Base-by-base conservation (phyloP, 2,113 vertebrate species). In the Caranx ignobilis region DNA sequence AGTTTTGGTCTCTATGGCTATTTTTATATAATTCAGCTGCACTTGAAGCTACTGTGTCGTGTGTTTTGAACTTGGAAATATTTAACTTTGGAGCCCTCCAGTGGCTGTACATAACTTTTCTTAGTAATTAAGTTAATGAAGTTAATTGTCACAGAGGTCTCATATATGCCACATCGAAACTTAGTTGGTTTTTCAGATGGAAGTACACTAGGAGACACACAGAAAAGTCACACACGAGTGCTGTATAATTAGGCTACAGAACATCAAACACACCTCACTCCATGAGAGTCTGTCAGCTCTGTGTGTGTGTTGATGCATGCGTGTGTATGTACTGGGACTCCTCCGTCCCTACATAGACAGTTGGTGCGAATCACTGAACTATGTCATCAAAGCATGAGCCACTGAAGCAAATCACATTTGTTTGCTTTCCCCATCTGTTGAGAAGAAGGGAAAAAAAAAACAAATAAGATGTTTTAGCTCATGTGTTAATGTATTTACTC, bases 341-440 rank as follows among this genome's bases (percentile, higher is more conserved):
- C 43, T 5, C 32, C 19, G 32, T 76, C 59, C 54, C 52, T 71
- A 56, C 56, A 68, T 48, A 82, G 75, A 81, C 79, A 79, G 68
- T 79, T 75, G 81, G 75, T 78, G 62, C 48, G 62, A 62, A 79
- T 64, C 72, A 47, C 7, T 77, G 68, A 71, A 81, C 79, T 85
- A 75, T 68, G 84, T 83, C 69, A 86, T 62, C 81, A 68, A 21
- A 81, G 79, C 72, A 85, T 86, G 86, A 92, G 80, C 90, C 89
- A 91, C 79, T 79, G 71, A 76, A 83, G 80, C 32, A 61, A 79
- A 71, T 90, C 71, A 67, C 77, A 85, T 89, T 90, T 81, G 80
- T 74, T 82, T 35, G 15, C 70, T 72, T 39, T 52, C 75, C 76
- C 91, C 90, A 92, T 93, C 87, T 94, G 91, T 77, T 39, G 71